Conservation (phyloP, 2,113 vertebrate species). For the Hippolais icterina region DNA sequence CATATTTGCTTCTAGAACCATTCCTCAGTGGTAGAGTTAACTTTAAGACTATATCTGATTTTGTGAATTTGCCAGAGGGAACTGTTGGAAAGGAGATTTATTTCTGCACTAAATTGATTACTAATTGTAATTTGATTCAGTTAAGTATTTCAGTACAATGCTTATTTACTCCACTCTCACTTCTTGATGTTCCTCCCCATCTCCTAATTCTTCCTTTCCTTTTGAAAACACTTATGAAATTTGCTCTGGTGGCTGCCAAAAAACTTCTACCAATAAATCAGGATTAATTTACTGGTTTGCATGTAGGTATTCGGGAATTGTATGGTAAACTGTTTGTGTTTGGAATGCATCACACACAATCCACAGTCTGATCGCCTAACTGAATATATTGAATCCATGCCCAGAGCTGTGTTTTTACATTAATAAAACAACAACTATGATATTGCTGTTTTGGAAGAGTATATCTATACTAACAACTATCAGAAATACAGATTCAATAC, state of each 20-base stretch:
- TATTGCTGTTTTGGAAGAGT: background rate
- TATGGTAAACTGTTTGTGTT: background rate
- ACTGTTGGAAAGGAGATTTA: background rate
- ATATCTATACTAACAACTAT: background rate
- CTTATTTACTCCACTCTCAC: background rate
- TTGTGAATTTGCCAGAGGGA: background rate
- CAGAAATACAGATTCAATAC: background rate
- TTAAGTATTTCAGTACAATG: background rate
- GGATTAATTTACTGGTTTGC: background rate
- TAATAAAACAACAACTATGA: background rate
- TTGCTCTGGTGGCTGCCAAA: background rate
- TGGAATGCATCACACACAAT: background rate
- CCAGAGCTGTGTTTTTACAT: background rate
- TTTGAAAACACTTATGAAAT: background rate
- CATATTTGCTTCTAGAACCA: background rate
- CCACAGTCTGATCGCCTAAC: background rate
- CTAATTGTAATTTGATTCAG: background rate
- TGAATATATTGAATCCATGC: background rate
- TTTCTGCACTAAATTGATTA: background rate
- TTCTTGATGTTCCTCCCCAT: background rate
- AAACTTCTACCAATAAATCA: background rate
- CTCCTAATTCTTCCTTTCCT: background rate
- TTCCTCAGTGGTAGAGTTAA: background rate
- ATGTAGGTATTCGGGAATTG: background rate
- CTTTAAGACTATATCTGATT: background rate